A percentile compares a stretch with the other conserved stretches of the same genome.
Conservation (phyloP, 2,797 vertebrate species). For the Falco columbarius region DNA sequence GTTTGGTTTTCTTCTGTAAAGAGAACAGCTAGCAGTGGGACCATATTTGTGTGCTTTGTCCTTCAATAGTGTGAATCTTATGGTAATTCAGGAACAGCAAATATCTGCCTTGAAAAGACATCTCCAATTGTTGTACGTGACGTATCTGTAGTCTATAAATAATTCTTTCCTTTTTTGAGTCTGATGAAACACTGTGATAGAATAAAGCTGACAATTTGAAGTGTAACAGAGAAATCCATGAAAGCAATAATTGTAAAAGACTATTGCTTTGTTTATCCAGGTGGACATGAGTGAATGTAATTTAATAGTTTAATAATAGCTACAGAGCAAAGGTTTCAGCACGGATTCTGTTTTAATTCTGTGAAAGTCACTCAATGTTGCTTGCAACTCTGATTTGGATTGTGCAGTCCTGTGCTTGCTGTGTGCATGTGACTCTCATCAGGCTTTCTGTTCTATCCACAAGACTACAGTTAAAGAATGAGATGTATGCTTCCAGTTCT, state of each 20-base stretch:
- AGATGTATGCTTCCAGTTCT: background rate
- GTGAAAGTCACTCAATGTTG: background rate
- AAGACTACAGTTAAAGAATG: background rate
- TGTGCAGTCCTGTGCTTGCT: background rate
- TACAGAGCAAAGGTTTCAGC: background rate
- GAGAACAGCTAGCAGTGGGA: background rate
- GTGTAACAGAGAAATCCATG: background rate
- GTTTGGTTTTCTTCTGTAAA: background rate
- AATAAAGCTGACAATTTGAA: constrained; percentile 10
- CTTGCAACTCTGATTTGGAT: background rate
- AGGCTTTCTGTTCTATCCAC: background rate
- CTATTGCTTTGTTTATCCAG: background rate
- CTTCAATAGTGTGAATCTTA: background rate
- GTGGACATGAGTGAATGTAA: background rate
- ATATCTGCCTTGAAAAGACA: background rate
- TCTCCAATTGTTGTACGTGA: background rate
- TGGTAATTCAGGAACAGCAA: background rate
- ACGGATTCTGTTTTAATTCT: background rate
- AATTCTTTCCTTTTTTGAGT: background rate
- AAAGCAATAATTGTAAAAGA: background rate
- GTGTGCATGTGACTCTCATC: background rate
- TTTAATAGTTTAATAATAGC: background rate
- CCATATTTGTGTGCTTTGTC: background rate
- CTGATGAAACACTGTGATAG: background rate
- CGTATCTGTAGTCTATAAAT: background rate